Conservation (phyloP, 2,113 vertebrate species). For the Rynchops niger region DNA sequence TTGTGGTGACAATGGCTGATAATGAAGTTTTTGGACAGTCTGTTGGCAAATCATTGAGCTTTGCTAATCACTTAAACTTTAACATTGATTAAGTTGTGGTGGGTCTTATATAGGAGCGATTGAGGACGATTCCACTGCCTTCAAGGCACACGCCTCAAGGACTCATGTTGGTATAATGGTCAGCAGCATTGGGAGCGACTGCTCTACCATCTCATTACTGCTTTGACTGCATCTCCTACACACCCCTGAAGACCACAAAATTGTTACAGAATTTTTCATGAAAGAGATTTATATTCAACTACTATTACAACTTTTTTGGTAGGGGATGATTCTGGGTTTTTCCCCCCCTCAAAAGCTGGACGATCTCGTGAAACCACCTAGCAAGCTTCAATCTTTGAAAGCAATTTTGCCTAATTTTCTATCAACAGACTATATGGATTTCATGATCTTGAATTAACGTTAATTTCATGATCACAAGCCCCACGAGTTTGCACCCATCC, state of each 20-base stretch:
- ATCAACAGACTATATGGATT: background rate
- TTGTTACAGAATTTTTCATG: background rate
- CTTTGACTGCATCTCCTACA: background rate
- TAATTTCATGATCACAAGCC: background rate
- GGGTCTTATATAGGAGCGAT: background rate
- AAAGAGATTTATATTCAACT: background rate
- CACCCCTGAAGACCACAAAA: background rate
- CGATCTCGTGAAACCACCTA: background rate
- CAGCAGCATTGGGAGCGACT: background rate
- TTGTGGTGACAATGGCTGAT: background rate
- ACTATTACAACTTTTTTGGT: background rate
- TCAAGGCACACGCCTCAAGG: background rate
- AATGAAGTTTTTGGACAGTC: background rate
- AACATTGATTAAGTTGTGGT: background rate
- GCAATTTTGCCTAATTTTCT: background rate
- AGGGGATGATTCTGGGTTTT: background rate
- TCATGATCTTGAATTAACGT: background rate
- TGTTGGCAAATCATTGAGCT: background rate
- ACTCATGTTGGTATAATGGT: background rate
- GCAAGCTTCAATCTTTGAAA: background rate
- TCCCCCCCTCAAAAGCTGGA: background rate
- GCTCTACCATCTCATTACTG: background rate
- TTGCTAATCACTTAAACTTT: background rate
- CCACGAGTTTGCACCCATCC: background rate
- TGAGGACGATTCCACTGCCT: background rate